Evolutionary conservation across 2,797 vertebrate species (phyloP).

Genomic region (Chelon labrosus): DNA sequence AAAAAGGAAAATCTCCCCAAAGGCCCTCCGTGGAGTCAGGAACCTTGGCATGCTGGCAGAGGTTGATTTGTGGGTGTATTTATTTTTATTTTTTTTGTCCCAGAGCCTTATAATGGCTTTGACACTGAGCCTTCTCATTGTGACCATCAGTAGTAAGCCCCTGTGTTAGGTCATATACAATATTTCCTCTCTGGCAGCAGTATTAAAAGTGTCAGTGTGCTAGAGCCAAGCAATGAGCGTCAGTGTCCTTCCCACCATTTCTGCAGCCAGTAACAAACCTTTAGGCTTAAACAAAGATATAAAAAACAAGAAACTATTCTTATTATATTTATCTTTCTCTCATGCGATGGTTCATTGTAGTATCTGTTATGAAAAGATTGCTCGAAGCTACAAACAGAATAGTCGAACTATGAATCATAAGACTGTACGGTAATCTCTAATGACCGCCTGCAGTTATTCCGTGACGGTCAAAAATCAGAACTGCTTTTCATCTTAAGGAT

Average conservation of each 20-base stretch:
- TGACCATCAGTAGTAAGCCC: slow-evolving; percentile 70
- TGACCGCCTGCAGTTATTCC: slow-evolving; percentile 27
- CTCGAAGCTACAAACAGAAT: slow-evolving; percentile 32
- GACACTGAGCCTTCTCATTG: slow-evolving; percentile 76
- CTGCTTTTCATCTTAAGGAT: slow-evolving; percentile 44
- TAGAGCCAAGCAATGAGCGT: slow-evolving; percentile 12
- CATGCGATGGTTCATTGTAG: slow-evolving; percentile 9
- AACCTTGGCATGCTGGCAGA: slow-evolving; percentile 52
- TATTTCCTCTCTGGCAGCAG: slow-evolving; percentile 57
- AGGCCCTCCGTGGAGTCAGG: slow-evolving; percentile 49
- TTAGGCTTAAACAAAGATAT: slow-evolving; percentile 12
- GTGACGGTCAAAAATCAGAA: slow-evolving; percentile 48
- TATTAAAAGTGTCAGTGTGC: slow-evolving; percentile 62
- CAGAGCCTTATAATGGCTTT: slow-evolving; percentile 71
- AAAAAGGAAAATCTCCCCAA: slow-evolving; percentile 61
- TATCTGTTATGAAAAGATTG: slow-evolving; percentile 22
- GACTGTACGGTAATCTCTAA: slow-evolving; percentile 32
- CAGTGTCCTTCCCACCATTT: slow-evolving; percentile 24
- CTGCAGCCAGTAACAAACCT: slow-evolving; percentile 36
- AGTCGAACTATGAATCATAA: slow-evolving; percentile 30
- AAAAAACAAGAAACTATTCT: background rate
- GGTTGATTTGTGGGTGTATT: slow-evolving; percentile 69
- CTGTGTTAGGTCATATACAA: slow-evolving; percentile 71
- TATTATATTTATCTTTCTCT: slow-evolving; percentile 20
- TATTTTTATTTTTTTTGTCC: slow-evolving; percentile 47